These are phyloP conservation scores for Drymodes brunneopygia DNA, from an alignment of 2,113 vertebrate genomes.

Conservation along the genomic window DNA sequence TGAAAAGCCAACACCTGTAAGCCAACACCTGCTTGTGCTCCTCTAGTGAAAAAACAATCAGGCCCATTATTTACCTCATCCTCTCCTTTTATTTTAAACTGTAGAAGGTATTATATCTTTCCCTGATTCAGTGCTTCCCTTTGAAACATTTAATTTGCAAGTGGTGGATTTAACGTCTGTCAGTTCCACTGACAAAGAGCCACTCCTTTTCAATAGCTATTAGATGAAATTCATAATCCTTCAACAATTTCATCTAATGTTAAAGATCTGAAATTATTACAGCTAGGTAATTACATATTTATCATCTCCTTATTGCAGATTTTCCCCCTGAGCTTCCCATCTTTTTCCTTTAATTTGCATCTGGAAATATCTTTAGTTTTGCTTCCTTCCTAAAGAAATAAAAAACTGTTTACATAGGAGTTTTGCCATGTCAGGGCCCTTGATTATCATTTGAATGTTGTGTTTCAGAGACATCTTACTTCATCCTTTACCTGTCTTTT, in stretches of 20 bases:
- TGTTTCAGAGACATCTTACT: neutral
- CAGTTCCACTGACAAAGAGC: neutral
- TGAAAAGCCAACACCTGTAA: neutral
- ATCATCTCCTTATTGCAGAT: neutral
- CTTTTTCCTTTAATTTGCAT: neutral
- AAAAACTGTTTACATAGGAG: neutral
- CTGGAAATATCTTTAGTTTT: neutral
- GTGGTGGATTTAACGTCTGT: neutral
- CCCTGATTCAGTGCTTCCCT: neutral
- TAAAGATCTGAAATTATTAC: neutral
- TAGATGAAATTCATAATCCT: neutral
- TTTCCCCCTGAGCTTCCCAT: neutral
- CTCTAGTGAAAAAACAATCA: neutral
- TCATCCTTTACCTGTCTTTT: neutral
- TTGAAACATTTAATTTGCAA: neutral
- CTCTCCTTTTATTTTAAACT: neutral
- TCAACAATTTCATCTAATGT: neutral
- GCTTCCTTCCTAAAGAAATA: constrained; percentile 31
- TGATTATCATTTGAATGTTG: neutral
- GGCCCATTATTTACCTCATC: neutral
- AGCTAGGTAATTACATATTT: constrained; percentile 1
- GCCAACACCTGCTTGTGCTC: neutral
- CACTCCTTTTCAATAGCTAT: neutral
- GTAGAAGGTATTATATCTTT: neutral
- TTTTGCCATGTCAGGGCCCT: constrained; percentile 9